phyloP scores from a whole-genome alignment of 2,888 invertebrate species.

The Magallana nippona region DNA sequence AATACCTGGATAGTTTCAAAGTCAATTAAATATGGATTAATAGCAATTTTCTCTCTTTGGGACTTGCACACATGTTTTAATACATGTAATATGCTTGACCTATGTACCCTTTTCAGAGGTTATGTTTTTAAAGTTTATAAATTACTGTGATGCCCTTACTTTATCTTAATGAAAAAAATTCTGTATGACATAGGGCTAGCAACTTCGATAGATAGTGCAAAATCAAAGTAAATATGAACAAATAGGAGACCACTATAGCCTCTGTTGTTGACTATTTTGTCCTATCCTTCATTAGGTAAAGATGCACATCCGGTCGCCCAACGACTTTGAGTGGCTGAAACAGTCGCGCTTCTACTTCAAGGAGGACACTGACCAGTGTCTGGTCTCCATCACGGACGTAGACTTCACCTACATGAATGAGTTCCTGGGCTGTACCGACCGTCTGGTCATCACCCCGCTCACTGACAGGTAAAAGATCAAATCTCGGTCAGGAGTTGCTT shows the following conservation, averaged over 20 bases:
- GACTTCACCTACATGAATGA: slow-evolving; percentile 97
- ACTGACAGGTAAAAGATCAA: slow-evolving; percentile 89
- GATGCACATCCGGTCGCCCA: slow-evolving; percentile 91
- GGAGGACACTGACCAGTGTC: slow-evolving; percentile 95
- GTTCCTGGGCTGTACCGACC: slow-evolving; percentile 96
- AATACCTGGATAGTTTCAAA: neutral
- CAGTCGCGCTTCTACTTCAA: slow-evolving; percentile 98
- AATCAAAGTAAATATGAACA: neutral
- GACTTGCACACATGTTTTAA: no score
- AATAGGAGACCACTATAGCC: neutral
- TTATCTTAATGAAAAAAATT: no score
- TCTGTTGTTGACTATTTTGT: neutral
- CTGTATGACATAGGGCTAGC: no score
- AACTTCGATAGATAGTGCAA: neutral
- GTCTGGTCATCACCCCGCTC: slow-evolving; percentile 96
- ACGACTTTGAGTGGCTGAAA: slow-evolving; percentile 98
- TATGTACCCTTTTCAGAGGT: no score
- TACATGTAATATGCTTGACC: no score
- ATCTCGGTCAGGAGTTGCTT: neutral
- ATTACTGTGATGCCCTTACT: no score
- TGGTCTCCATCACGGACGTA: slow-evolving; percentile 96
- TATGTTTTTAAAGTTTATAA: no score
- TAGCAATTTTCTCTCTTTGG: no score
- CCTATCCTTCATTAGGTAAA: slow-evolving; percentile 85
- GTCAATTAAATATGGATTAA: neutral